Evolutionary conservation across 2,888 invertebrate species (phyloP).

Genomic region (Drosophila engyochracea): DNA sequence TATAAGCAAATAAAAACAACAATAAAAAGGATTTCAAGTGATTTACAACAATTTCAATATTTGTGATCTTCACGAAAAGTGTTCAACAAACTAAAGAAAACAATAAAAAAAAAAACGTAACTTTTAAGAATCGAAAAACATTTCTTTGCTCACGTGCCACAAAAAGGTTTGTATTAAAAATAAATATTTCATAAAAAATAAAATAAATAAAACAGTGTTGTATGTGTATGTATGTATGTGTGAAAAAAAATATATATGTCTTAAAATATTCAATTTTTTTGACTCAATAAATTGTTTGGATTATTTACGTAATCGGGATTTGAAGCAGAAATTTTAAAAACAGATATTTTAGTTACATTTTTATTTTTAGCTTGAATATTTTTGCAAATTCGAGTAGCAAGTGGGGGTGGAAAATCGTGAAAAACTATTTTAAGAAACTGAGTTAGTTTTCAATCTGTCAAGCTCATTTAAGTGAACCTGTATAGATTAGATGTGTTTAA

Average conservation of each 20-base stretch:
- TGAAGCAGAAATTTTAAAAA: background rate
- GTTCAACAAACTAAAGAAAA: background rate
- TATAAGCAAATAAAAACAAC: background rate
- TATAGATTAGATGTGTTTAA: background rate
- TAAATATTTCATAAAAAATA: background rate
- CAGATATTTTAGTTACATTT: background rate
- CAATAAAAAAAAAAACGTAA: background rate
- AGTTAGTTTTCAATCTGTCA: background rate
- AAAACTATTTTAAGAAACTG: background rate
- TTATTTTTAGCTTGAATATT: background rate
- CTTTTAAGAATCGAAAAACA: slow-evolving; percentile 3
- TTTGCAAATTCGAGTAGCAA: background rate
- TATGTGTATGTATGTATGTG: background rate
- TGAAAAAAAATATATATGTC: background rate
- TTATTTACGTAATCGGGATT: background rate
- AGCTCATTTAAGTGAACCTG: background rate
- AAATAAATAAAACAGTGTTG: background rate
- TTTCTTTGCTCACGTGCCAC: slow-evolving; percentile 26
- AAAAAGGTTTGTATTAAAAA: slow-evolving; percentile 40
- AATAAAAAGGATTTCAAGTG: slow-evolving; percentile 9
- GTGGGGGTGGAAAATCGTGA: background rate
- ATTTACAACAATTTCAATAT: slow-evolving; percentile 1
- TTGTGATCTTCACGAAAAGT: slow-evolving; percentile 15
- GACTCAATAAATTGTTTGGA: background rate
- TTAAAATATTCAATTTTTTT: background rate